A percentile compares a stretch with the other conserved stretches of the same genome.
phyloP scores from a whole-genome alignment of 2,113 vertebrate species.

The Pachyramphus minor region DNA sequence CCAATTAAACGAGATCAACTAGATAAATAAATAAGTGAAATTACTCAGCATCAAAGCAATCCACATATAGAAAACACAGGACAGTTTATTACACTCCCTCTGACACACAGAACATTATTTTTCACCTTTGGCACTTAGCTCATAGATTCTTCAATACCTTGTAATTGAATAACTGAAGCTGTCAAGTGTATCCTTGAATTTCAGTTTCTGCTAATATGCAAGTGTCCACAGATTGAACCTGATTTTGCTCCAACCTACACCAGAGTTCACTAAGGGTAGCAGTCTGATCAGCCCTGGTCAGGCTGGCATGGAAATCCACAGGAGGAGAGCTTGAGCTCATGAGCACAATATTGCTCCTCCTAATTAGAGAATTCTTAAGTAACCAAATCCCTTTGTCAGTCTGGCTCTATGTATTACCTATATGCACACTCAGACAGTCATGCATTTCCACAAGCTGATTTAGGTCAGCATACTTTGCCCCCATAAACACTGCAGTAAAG shows the following conservation, averaged over 20 bases:
- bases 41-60: not conserved
- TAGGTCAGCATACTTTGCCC: not conserved
- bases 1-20: not conserved
- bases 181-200: not conserved
- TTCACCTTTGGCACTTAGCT: not conserved
- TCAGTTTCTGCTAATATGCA: not conserved
- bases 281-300: not conserved
- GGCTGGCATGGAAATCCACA: not conserved
- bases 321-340: not conserved
- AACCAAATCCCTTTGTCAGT: not conserved
- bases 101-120: not conserved
- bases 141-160: not conserved
- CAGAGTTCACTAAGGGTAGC: not conserved
- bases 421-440: not conserved
- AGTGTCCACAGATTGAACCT: not conserved
- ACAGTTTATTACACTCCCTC: not conserved
- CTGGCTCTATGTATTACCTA: not conserved
- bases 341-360: not conserved
- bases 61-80: rapidly evolving
- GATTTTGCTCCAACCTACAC: not conserved
- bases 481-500: not conserved
- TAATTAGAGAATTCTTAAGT: not conserved
- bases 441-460: not conserved
- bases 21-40: not conserved
- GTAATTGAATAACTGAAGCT: not conserved